phyloP scores from a whole-genome alignment of 2,797 vertebrate species.

The Rhinophrynus dorsalis region DNA sequence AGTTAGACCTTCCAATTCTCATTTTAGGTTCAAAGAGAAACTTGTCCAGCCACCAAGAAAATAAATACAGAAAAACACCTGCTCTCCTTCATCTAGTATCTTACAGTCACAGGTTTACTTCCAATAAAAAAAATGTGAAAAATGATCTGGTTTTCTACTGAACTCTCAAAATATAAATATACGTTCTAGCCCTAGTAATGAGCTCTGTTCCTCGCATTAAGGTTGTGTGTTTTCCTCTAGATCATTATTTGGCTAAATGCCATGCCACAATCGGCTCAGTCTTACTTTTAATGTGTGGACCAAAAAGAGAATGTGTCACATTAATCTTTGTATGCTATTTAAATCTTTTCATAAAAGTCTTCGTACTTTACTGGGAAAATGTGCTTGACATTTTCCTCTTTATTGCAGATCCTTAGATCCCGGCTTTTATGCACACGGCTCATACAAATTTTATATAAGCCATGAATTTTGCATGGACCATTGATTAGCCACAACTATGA shows the following conservation, averaged over 20 bases:
- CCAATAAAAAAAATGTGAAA: conserved; percentile 43
- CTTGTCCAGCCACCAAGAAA: conserved; percentile 15
- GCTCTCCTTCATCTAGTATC: conserved; percentile 26
- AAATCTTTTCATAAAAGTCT: conserved; percentile 50
- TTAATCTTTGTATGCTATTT: conserved; percentile 51
- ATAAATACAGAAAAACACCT: conserved; percentile 29
- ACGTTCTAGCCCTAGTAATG: conserved; percentile 34
- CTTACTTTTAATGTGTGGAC: conserved; percentile 48
- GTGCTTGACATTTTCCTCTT: conserved; percentile 29
- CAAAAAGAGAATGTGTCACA: conserved; percentile 49
- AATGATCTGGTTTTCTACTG: conserved; percentile 42
- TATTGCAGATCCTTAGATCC: conserved; percentile 31
- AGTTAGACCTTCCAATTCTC: conserved; percentile 18
- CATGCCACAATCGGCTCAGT: conserved; percentile 50
- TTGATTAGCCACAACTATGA: conserved; percentile 16
- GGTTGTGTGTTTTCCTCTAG: conserved; percentile 47
- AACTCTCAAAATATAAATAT: conserved; percentile 46
- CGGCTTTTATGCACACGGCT: neutral
- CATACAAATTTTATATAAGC: neutral
- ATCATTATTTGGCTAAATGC: conserved; percentile 44
- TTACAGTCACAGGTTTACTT: conserved; percentile 34
- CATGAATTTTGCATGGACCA: neutral
- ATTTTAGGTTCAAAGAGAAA: conserved; percentile 1
- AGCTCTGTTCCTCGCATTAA: conserved; percentile 49
- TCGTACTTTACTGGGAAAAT: conserved; percentile 46